These are phyloP conservation scores for Bombylius discolor DNA, from an alignment of 2,888 invertebrate genomes.

Conservation along the genomic window DNA sequence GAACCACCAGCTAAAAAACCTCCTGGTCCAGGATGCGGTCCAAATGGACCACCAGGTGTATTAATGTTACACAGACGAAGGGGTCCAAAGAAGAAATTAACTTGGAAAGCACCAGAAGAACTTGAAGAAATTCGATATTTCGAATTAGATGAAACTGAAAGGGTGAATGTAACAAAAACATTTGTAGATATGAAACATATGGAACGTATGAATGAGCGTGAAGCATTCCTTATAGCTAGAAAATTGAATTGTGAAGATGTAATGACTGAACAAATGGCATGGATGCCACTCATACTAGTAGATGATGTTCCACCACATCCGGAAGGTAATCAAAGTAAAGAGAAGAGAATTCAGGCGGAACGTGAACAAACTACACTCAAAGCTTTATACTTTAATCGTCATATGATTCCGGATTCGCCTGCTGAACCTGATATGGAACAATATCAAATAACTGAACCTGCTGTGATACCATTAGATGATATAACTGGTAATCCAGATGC, in stretches of 20 bases:
- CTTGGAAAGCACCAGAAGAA: conserved; percentile 68
- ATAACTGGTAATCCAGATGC: conserved; percentile 69
- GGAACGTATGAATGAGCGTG: conserved; percentile 75
- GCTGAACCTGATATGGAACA: conserved; percentile 78
- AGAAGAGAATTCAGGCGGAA: conserved; percentile 75
- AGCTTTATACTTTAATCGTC: conserved; percentile 65
- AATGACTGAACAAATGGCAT: conserved; percentile 70
- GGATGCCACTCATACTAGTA: conserved; percentile 59
- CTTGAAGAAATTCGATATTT: conserved; percentile 78
- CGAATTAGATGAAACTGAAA: conserved; percentile 89
- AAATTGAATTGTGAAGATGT: conserved; percentile 62
- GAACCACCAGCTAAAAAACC: conserved; percentile 17
- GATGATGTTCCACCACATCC: conserved; percentile 53
- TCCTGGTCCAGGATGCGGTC: conserved; percentile 35
- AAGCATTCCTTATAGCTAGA: conserved; percentile 63
- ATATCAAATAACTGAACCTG: conserved; percentile 62
- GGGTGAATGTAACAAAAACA: conserved; percentile 85
- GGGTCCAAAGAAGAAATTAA: conserved; percentile 66
- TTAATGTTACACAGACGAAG: conserved; percentile 56
- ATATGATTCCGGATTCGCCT: conserved; percentile 75
- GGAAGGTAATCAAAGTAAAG: conserved; percentile 67
- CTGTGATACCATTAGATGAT: conserved; percentile 79
- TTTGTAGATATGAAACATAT: conserved; percentile 86
- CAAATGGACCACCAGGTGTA: conserved; percentile 59
- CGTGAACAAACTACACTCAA: conserved; percentile 74